Evolutionary conservation across 1,140 invertebrate species (phyloP).

Genomic region (Microplitis demolitor): DNA sequence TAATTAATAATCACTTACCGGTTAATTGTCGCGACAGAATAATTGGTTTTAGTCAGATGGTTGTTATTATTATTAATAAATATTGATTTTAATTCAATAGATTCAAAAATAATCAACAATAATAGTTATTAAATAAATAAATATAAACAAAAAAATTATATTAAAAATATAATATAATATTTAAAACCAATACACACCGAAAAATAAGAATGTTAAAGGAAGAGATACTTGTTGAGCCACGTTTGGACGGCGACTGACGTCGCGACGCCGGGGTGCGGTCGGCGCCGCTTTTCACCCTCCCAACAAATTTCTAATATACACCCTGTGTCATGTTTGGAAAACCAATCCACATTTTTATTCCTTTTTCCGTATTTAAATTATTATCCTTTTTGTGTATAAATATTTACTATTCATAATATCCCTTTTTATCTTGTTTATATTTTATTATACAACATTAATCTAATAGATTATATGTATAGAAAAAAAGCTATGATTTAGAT

Average conservation of each 20-base stretch:
- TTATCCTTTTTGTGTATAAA: too few relatives aligned
- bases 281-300: constrained; percentile 46
- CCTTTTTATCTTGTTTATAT: not conserved
- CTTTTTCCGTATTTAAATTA: not conserved
- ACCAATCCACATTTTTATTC: not conserved
- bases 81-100: not conserved
- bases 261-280: constrained; percentile 51
- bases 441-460: too few relatives aligned
- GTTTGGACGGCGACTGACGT: constrained; percentile 49
- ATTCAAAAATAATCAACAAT: not conserved
- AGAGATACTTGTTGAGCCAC: constrained; percentile 53
- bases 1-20: constrained; percentile 1
- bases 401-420: not conserved
- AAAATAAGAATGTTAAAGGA: constrained; percentile 12
- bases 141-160: too few relatives aligned
- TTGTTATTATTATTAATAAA: too few relatives aligned
- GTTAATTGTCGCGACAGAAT: not conserved
- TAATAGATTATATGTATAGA: too few relatives aligned
- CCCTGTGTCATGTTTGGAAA: constrained; percentile 25
- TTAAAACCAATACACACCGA: not conserved
- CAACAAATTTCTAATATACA: constrained; percentile 37
- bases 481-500: too few relatives aligned
- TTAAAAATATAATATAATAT: not conserved
- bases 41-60: not conserved
- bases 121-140: too few relatives aligned